phyloP scores from a whole-genome alignment of 2,113 vertebrate genomes.

The Phalacrocorax brasilianus region DNA sequence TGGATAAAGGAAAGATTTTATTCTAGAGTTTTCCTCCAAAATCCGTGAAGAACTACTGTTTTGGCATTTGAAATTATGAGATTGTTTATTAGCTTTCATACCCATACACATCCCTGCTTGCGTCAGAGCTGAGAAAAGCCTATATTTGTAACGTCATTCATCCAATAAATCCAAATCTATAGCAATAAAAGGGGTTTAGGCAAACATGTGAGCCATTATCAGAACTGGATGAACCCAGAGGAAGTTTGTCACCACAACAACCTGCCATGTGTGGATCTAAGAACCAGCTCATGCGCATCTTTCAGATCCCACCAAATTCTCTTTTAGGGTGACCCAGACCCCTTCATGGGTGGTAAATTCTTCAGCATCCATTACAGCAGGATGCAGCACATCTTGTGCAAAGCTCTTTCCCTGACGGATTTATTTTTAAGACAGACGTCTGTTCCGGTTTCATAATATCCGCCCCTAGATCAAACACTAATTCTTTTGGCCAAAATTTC shows the following conservation, averaged over 20 bases:
- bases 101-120: fast-evolving
- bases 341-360: background rate
- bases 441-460: background rate
- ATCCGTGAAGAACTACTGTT: background rate
- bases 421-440: background rate
- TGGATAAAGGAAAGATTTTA: background rate
- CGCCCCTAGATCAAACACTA: background rate
- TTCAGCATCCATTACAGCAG: background rate
- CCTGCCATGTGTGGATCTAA: background rate
- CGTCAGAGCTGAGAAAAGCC: background rate
- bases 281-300: background rate
- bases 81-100: background rate
- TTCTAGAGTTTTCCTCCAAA: background rate
- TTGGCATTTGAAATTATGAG: background rate
- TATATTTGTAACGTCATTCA: background rate
- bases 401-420: background rate
- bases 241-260: background rate
- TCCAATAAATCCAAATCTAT: background rate
- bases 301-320: background rate
- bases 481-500: background rate
- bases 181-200: background rate
- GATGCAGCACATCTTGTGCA: background rate
- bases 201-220: background rate
- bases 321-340: background rate
- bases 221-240: background rate